Percentiles rank a stretch among this genome's conserved stretches.
These are phyloP conservation scores for Barnardius zonarius DNA, from an alignment of 2,113 vertebrate species.

Conservation along the genomic window DNA sequence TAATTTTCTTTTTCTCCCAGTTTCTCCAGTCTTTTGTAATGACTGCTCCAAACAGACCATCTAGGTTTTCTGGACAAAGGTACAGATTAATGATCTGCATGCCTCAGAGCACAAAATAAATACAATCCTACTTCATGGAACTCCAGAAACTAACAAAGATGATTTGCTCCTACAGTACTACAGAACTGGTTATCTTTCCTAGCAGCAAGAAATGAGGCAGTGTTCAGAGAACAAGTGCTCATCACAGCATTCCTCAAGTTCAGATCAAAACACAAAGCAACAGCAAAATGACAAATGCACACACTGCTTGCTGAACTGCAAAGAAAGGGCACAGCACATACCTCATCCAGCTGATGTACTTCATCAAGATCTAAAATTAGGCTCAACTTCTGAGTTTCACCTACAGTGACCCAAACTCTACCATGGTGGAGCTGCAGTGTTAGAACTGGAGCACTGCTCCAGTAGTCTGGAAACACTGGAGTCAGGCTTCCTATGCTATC, in stretches of 20 bases:
- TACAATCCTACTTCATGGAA: background rate
- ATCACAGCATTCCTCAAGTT: conserved; percentile 29
- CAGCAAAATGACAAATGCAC: background rate
- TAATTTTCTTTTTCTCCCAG: fast-evolving
- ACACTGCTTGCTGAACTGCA: conserved; percentile 51
- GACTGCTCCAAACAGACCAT: background rate
- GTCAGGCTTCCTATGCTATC: no score
- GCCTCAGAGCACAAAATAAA: background rate
- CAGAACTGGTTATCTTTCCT: background rate
- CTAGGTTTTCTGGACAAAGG: background rate
- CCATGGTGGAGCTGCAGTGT: background rate
- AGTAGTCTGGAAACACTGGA: no score
- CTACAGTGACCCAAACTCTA: conserved; percentile 1
- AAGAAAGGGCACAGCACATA: conserved; percentile 6
- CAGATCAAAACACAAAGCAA: conserved; percentile 46
- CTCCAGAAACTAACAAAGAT: background rate
- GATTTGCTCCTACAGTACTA: background rate
- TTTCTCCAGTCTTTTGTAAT: background rate
- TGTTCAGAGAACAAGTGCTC: background rate
- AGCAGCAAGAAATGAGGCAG: background rate
- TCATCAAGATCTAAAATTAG: conserved; percentile 69
- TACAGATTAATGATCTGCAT: background rate
- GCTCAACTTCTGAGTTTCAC: background rate
- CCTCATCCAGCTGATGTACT: background rate
- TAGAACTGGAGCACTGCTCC: background rate